phyloP scores from a whole-genome alignment of 2,888 invertebrate genomes.

The Carpatolechia fugitivella region DNA sequence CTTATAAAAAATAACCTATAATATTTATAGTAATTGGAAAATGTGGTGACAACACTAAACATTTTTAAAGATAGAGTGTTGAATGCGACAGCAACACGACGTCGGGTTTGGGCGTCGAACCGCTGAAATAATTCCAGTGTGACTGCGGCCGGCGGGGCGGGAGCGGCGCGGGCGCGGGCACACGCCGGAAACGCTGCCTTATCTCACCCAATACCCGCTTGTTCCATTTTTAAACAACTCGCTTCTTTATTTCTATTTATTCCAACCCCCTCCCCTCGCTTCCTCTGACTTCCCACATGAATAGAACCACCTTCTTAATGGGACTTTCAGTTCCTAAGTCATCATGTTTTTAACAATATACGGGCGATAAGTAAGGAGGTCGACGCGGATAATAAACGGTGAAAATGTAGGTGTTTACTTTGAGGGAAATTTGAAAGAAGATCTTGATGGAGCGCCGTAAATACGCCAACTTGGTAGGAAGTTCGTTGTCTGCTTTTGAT shows the following conservation, averaged over 20 bases:
- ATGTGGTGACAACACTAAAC: slow-evolving; percentile 44
- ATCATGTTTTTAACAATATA: slow-evolving; percentile 76
- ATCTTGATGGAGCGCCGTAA: slow-evolving; percentile 64
- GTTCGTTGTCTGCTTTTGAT: slow-evolving; percentile 41
- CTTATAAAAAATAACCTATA: no score
- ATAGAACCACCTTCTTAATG: slow-evolving; percentile 76
- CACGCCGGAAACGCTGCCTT: slow-evolving; percentile 75
- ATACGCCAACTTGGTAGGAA: slow-evolving; percentile 46
- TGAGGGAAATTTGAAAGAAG: slow-evolving; percentile 55
- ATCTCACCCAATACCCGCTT: slow-evolving; percentile 76
- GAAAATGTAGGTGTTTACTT: slow-evolving; percentile 63
- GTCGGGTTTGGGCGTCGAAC: slow-evolving; percentile 70
- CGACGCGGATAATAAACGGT: slow-evolving; percentile 72
- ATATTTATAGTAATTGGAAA: not conserved
- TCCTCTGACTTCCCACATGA: slow-evolving; percentile 68
- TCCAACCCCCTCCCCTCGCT: slow-evolving; percentile 43
- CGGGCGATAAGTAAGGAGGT: slow-evolving; percentile 68
- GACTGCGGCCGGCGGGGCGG: slow-evolving; percentile 47
- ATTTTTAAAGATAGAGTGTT: slow-evolving; percentile 77
- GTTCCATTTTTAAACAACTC: slow-evolving; percentile 79
- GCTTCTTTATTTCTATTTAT: slow-evolving; percentile 76
- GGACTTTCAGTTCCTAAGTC: slow-evolving; percentile 78
- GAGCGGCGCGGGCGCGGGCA: slow-evolving; percentile 42
- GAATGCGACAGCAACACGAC: slow-evolving; percentile 72
- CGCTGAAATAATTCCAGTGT: slow-evolving; percentile 74